Percentiles rank a stretch among this genome's conserved stretches.
phyloP scores from a whole-genome alignment of 2,113 vertebrate genomes.

The Varanus salvator region DNA sequence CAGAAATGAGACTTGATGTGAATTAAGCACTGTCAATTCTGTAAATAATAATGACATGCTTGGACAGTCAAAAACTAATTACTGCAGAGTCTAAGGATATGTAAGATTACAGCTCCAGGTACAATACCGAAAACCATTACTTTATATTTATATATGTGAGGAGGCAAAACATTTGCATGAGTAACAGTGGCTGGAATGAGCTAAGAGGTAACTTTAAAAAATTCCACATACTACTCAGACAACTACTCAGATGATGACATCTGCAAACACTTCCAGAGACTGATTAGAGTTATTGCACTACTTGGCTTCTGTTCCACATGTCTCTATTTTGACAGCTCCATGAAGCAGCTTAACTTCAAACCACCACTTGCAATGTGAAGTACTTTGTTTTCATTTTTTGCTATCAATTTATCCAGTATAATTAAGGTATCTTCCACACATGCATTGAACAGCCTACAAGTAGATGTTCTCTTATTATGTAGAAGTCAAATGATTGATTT shows the following conservation, averaged over 20 bases:
- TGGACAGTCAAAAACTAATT: slow-evolving; percentile 14
- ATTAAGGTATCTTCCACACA: background rate
- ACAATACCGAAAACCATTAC: background rate
- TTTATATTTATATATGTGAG: background rate
- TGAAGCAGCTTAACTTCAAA: background rate
- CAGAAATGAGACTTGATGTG: slow-evolving; percentile 10
- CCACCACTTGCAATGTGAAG: background rate
- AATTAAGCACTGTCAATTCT: slow-evolving; percentile 18
- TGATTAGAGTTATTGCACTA: background rate
- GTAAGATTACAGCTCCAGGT: background rate
- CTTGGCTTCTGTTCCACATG: background rate
- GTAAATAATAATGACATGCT: slow-evolving; percentile 22
- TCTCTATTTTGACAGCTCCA: background rate
- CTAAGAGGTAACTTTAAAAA: background rate
- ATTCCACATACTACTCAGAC: background rate
- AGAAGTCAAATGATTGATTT: background rate
- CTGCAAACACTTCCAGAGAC: background rate
- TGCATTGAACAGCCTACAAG: background rate
- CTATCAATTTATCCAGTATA: background rate
- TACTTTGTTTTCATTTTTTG: background rate
- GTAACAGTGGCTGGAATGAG: background rate
- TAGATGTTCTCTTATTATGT: background rate
- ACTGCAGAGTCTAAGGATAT: background rate
- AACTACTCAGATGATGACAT: background rate
- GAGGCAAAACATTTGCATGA: background rate